Conservation (phyloP, 2,113 vertebrate genomes). For the Atlantisia rogersi region DNA sequence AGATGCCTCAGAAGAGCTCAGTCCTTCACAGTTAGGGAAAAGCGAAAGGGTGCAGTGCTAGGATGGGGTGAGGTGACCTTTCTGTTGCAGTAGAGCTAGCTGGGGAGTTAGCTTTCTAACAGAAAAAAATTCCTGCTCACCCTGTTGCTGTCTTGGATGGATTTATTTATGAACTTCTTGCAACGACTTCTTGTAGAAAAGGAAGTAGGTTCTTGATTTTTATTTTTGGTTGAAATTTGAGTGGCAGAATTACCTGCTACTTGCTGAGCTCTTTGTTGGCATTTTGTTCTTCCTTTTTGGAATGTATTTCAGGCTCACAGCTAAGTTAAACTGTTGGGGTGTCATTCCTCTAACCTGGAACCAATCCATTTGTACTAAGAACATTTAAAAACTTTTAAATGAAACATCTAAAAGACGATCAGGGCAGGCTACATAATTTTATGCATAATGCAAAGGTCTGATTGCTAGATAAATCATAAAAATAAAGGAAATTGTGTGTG, state of each 20-base stretch:
- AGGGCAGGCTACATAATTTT: not conserved
- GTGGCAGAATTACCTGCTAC: not conserved
- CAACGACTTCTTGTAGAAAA: not conserved
- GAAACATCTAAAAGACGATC: not conserved
- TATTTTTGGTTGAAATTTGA: not conserved
- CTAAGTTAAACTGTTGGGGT: not conserved
- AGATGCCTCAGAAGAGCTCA: not conserved
- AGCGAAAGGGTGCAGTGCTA: not conserved
- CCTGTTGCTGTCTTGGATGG: not conserved
- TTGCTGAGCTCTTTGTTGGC: not conserved
- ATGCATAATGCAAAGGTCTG: not conserved
- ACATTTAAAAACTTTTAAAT: not conserved
- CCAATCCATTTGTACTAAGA: not conserved
- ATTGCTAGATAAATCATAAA: constrained; percentile 18
- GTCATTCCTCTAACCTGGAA: not conserved
- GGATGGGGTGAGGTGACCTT: not conserved
- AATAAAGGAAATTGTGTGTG: not conserved
- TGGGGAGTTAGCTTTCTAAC: not conserved
- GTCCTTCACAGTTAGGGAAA: not conserved
- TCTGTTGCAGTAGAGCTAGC: not conserved
- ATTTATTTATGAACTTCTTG: not conserved
- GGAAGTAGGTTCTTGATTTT: not conserved
- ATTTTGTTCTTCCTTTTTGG: not conserved
- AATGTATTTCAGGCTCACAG: not conserved
- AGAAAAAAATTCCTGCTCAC: not conserved